phyloP scores from a whole-genome alignment of 2,113 vertebrate species.

The Entomyzon cyanotis region DNA sequence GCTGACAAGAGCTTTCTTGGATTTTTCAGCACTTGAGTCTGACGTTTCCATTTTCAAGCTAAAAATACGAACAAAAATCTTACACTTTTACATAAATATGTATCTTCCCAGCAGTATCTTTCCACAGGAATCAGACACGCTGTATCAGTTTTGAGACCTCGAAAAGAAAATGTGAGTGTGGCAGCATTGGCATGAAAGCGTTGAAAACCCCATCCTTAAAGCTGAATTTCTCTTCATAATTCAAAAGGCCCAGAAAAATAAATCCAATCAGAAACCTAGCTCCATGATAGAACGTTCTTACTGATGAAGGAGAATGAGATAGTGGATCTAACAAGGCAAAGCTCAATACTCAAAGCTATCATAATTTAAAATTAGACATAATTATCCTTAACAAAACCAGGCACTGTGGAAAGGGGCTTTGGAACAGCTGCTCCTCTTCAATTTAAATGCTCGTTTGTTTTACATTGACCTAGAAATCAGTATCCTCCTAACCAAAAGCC shows the following conservation, averaged over 20 bases:
- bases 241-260: constrained; percentile 42
- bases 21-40: neutral
- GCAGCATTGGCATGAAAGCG: neutral
- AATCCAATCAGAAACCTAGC: constrained; percentile 33
- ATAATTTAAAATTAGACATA: constrained; percentile 75
- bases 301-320: constrained; percentile 53
- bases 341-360: constrained; percentile 72
- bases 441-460: constrained; percentile 73
- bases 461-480: constrained; percentile 75
- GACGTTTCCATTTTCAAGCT: neutral
- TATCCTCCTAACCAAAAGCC: constrained; percentile 70
- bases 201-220: neutral
- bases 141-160: neutral
- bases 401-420: constrained; percentile 64
- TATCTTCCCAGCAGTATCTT: constrained; percentile 7
- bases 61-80: constrained; percentile 15
- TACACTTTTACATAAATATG: neutral
- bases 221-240: neutral
- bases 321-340: constrained; percentile 56
- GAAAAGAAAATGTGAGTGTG: neutral
- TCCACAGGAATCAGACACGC: neutral
- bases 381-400: constrained; percentile 75
- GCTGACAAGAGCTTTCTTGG: constrained; percentile 17
- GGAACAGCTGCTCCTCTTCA: constrained; percentile 72
- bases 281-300: constrained; percentile 33